Conservation (phyloP, 2,113 vertebrate genomes). For the Otis tarda region DNA sequence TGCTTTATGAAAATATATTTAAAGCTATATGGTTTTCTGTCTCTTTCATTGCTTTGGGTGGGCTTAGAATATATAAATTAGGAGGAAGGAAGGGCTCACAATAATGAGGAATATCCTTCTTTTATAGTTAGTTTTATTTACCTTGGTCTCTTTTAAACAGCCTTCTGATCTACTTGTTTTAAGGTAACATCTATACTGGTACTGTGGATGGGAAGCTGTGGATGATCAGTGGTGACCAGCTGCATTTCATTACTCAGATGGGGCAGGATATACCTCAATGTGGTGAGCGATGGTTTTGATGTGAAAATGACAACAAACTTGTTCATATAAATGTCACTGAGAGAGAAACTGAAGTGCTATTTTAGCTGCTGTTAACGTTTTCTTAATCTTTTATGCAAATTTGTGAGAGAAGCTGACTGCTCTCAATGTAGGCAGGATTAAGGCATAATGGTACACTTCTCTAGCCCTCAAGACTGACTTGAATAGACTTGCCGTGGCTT, state of each 20-base stretch:
- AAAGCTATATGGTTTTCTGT: neutral
- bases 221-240: constrained; percentile 68
- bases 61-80: neutral
- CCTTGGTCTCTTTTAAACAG: neutral
- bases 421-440: neutral
- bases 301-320: neutral
- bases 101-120: neutral
- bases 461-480: neutral
- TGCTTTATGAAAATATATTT: neutral
- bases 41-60: neutral
- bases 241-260: constrained; percentile 75
- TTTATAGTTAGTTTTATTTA: neutral
- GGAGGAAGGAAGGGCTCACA: neutral
- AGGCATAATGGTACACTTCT: neutral
- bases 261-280: constrained; percentile 72
- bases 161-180: neutral
- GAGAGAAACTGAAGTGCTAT: neutral
- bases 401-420: neutral
- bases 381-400: neutral
- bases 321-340: neutral
- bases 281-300: neutral
- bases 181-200: constrained; percentile 77
- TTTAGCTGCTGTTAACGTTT: neutral
- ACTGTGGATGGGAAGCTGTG: constrained; percentile 79
- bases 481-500: neutral